Evolutionary conservation across 2,113 vertebrate genomes (phyloP).

Genomic region (Felis chaus): DNA sequence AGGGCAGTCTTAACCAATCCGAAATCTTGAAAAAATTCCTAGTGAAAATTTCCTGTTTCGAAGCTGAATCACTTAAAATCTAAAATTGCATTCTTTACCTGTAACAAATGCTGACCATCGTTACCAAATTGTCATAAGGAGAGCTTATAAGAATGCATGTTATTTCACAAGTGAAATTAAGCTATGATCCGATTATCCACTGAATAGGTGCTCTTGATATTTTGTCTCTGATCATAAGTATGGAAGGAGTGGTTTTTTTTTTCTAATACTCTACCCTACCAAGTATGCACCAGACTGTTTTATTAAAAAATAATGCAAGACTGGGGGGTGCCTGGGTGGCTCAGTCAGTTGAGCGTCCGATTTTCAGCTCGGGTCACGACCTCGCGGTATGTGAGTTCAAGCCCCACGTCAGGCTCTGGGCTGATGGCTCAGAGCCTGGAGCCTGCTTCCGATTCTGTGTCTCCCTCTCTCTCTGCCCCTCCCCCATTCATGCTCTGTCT

Average conservation of each 20-base stretch:
- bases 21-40: not conserved
- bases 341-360: no score
- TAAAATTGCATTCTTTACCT: not conserved
- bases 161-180: not conserved
- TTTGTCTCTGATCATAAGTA: not conserved
- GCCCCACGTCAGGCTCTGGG: no score
- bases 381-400: no score
- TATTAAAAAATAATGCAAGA: not conserved
- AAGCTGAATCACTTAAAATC: not conserved
- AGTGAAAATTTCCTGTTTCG: not conserved
- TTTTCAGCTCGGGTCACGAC: no score
- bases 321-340: not conserved
- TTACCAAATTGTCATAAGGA: not conserved
- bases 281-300: not conserved
- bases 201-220: not conserved
- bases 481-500: no score
- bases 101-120: not conserved
- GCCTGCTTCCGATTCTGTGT: no score
- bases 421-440: no score
- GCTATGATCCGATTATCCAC: not conserved
- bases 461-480: no score
- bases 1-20: not conserved
- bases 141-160: not conserved
- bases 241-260: not conserved
- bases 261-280: not conserved